Conservation (phyloP, 2,888 invertebrate genomes). For the Ophion ellenae region DNA sequence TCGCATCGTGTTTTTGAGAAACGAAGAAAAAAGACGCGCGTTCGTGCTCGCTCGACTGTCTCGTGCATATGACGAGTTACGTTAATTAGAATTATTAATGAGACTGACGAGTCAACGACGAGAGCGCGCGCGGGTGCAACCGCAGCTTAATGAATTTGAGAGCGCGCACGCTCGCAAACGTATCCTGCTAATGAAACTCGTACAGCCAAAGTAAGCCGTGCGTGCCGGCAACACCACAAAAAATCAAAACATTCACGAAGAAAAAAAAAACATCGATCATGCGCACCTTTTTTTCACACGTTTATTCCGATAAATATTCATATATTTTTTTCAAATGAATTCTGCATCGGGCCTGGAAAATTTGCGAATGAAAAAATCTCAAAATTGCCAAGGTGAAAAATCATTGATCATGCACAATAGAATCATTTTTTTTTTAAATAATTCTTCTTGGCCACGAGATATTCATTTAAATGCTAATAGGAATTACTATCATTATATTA, state of each 20-base stretch:
- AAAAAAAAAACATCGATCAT: too few relatives aligned
- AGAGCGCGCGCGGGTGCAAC: conserved; percentile 4
- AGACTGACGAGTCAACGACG: conserved; percentile 51
- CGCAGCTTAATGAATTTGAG: conserved; percentile 51
- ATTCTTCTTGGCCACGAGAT: not conserved
- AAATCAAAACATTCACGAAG: too few relatives aligned
- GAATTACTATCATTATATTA: not conserved
- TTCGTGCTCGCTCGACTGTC: conserved; percentile 28
- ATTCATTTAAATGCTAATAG: too few relatives aligned
- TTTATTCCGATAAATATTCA: too few relatives aligned
- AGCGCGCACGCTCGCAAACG: conserved; percentile 13
- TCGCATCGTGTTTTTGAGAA: conserved; percentile 48
- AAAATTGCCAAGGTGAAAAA: not conserved
- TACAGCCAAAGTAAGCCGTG: not conserved
- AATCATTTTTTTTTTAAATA: not conserved
- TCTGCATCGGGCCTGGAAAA: not conserved
- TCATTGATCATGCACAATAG: too few relatives aligned
- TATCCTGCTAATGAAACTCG: conserved; percentile 24
- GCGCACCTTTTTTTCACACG: too few relatives aligned
- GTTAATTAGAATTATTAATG: conserved; percentile 64
- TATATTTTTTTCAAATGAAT: not conserved
- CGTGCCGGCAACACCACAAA: not conserved
- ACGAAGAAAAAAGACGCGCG: not conserved
- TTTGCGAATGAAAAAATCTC: not conserved
- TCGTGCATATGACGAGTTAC: conserved; percentile 41